phyloP scores from a whole-genome alignment of 2,888 invertebrate genomes.

The Agrotis exclamationis region DNA sequence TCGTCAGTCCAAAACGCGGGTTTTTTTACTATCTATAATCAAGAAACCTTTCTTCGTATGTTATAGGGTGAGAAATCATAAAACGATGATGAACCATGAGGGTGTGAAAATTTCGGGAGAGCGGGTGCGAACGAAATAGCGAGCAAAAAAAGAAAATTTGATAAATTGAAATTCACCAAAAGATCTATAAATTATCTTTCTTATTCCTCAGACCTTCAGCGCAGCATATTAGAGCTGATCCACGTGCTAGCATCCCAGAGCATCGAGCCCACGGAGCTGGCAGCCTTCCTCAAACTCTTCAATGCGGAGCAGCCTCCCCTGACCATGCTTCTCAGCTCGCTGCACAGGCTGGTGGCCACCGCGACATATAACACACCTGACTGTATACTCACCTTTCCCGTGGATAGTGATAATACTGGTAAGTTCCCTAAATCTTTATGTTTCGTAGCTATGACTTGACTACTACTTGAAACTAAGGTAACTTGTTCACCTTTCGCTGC shows the following conservation, averaged over 20 bases:
- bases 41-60: background rate
- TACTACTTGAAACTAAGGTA: too few species aligned
- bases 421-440: background rate
- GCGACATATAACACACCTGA: constrained; percentile 88
- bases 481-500: too few species aligned
- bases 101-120: too few species aligned
- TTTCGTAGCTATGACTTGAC: too few species aligned
- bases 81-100: too few species aligned
- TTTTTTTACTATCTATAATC: background rate
- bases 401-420: constrained; percentile 68
- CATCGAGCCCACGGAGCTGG: constrained; percentile 89
- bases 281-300: constrained; percentile 91
- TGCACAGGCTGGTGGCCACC: constrained; percentile 81
- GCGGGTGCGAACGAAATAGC: too few species aligned
- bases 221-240: constrained; percentile 92
- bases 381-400: constrained; percentile 90
- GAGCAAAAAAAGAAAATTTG: too few species aligned
- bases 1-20: background rate
- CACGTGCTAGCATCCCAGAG: constrained; percentile 89
- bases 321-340: constrained; percentile 85
- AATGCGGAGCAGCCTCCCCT: constrained; percentile 91
- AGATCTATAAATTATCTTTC: background rate
- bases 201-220: constrained; percentile 90
- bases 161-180: too few species aligned
- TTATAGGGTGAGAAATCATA: too few species aligned